These are phyloP conservation scores for Palythoa grandiflora DNA, from an alignment of 92 coral and sea anemone species.

Conservation along the genomic window DNA sequence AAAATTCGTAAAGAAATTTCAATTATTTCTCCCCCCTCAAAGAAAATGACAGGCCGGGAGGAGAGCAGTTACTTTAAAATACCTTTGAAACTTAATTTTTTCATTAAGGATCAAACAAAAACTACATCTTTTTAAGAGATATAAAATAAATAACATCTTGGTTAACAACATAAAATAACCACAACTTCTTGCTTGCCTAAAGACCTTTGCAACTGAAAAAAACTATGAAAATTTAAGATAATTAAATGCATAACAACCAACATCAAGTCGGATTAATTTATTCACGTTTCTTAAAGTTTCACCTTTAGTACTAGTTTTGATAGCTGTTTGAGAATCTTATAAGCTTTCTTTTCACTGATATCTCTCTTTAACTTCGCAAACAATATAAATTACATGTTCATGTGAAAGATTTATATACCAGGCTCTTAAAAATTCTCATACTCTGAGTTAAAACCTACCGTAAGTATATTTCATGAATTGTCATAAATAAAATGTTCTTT, in stretches of 20 bases:
- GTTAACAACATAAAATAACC: neutral
- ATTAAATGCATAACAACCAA: neutral
- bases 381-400: conserved; percentile 92
- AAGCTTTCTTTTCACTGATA: conserved; percentile 12
- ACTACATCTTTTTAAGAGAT: neutral
- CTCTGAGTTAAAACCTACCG: conserved; percentile 85
- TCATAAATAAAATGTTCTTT: conserved; percentile 89
- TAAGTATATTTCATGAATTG: conserved; percentile 83
- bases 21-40: no score
- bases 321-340: conserved; percentile 7
- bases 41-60: no score
- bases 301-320: neutral
- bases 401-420: conserved; percentile 93
- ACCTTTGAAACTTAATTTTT: neutral
- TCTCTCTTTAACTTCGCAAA: conserved; percentile 61
- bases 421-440: conserved; percentile 83
- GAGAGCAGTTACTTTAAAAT: neutral
- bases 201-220: neutral
- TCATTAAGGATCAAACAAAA: neutral
- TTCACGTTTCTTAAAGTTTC: conserved; percentile 19
- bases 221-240: neutral
- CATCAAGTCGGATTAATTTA: conserved; percentile 31
- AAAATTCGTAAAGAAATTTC: no score
- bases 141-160: neutral
- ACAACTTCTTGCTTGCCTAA: neutral